A percentile compares a stretch with the other conserved stretches of the same genome.
These are phyloP conservation scores for Eumerus sabulonum DNA, from an alignment of 2,888 invertebrate species.

Conservation along the genomic window DNA sequence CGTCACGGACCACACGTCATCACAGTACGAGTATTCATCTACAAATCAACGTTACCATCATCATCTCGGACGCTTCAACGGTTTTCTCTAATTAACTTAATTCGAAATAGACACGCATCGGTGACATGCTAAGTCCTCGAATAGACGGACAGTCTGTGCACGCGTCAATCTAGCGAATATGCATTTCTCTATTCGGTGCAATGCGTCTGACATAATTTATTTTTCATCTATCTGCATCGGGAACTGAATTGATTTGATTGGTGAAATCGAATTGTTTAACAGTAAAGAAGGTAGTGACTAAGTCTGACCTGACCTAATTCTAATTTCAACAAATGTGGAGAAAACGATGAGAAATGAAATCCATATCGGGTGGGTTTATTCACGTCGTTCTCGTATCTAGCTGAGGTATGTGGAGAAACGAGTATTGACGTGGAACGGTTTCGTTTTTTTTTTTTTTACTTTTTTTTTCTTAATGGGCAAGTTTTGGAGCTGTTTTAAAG, in stretches of 20 bases:
- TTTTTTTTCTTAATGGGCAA: too few relatives aligned
- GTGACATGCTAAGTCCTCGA: conserved; percentile 15
- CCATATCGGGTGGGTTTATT: too few relatives aligned
- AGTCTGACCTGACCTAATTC: conserved; percentile 34
- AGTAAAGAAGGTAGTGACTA: conserved; percentile 20
- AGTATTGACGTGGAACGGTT: too few relatives aligned
- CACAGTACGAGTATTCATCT: too few relatives aligned
- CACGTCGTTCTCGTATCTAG: too few relatives aligned
- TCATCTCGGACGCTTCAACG: conserved; percentile 17
- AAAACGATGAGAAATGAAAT: too few relatives aligned
- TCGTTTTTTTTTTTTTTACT: too few relatives aligned
- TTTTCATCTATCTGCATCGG: conserved; percentile 36
- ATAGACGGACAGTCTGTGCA: not conserved
- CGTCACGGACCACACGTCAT: too few relatives aligned
- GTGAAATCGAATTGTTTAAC: conserved; percentile 32
- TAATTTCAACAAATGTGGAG: conserved; percentile 4
- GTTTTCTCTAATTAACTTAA: conserved; percentile 35
- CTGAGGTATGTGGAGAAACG: too few relatives aligned
- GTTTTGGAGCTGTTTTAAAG: too few relatives aligned
- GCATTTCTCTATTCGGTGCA: not conserved
- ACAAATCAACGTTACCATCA: too few relatives aligned
- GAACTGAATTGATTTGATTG: conserved; percentile 26
- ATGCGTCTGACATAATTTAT: conserved; percentile 13
- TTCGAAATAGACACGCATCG: conserved; percentile 19
- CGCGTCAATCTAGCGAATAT: not conserved